Evolutionary conservation across 92 coral and sea anemone species (phyloP).

Genomic region (Isaurus tuberculatus): DNA sequence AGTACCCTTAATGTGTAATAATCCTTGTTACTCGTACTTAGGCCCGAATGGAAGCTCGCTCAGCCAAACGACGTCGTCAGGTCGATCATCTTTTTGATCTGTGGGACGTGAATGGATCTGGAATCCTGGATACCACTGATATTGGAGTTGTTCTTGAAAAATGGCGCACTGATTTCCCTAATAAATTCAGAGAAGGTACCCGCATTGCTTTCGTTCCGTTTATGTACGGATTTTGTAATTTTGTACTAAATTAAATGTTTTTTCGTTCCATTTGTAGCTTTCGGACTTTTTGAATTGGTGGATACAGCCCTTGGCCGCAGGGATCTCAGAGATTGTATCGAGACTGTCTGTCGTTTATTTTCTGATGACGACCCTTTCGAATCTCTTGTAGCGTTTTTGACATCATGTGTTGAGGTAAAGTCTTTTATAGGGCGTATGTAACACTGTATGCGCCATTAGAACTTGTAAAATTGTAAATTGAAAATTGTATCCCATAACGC

Average conservation of each 20-base stretch:
- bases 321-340: conserved; percentile 86
- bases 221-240: neutral
- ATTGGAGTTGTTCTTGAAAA: conserved; percentile 83
- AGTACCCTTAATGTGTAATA: neutral
- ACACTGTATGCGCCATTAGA: neutral
- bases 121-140: conserved; percentile 76
- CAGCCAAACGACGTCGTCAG: conserved; percentile 86
- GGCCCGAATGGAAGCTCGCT: conserved; percentile 91
- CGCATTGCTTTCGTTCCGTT: neutral
- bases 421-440: neutral
- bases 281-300: conserved; percentile 62
- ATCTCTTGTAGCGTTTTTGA: conserved; percentile 77
- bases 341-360: conserved; percentile 59
- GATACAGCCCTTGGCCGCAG: conserved; percentile 66
- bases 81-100: conserved; percentile 88
- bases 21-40: conserved; percentile 14
- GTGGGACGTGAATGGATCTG: conserved; percentile 94
- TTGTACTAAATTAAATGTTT: neutral
- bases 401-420: conserved; percentile 89
- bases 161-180: conserved; percentile 78
- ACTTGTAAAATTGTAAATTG: neutral
- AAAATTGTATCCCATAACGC: neutral
- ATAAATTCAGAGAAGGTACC: conserved; percentile 82
- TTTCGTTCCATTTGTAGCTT: conserved; percentile 57
- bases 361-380: conserved; percentile 86